Evolutionary conservation across 2,888 invertebrate species (phyloP).

Genomic region (Epicampocera succincta): DNA sequence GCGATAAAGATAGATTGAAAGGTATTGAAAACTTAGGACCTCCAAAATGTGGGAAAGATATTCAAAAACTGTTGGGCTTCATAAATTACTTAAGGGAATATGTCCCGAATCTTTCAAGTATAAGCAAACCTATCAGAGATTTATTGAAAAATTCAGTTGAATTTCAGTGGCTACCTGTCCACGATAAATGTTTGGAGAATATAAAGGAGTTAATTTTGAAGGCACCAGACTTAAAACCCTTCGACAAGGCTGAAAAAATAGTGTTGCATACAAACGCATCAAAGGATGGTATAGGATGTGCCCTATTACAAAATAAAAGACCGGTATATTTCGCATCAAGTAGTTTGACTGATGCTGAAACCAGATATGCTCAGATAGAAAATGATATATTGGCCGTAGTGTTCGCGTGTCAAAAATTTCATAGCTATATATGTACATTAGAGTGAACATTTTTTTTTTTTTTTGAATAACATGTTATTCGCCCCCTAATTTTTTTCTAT

Average conservation of each 20-base stretch:
- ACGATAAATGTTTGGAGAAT: constrained; percentile 51
- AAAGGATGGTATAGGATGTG: constrained; percentile 64
- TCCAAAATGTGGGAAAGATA: not conserved
- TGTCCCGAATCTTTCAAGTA: constrained; percentile 45
- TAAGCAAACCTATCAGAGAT: constrained; percentile 60
- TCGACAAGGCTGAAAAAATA: constrained; percentile 41
- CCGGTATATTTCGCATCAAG: constrained; percentile 52
- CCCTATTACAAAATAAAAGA: constrained; percentile 25
- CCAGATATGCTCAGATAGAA: constrained; percentile 71
- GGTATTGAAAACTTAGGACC: not conserved
- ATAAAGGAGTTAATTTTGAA: constrained; percentile 61
- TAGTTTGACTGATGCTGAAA: constrained; percentile 69
- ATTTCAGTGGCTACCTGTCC: constrained; percentile 59
- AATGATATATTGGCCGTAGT: constrained; percentile 72
- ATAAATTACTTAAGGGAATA: not conserved
- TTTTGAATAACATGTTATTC: too few species aligned
- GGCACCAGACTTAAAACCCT: constrained; percentile 57
- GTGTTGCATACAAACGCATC: constrained; percentile 61
- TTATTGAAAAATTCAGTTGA: constrained; percentile 64
- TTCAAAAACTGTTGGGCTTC: not conserved
- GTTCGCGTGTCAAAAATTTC: constrained; percentile 70
- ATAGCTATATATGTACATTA: too few species aligned
- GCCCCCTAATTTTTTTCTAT: too few species aligned
- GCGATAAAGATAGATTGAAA: not conserved
- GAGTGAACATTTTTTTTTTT: too few species aligned